A percentile compares a stretch with the other conserved stretches of the same genome.
Conservation (phyloP, 2,113 vertebrate species). For the Emydocephalus ijimae region DNA sequence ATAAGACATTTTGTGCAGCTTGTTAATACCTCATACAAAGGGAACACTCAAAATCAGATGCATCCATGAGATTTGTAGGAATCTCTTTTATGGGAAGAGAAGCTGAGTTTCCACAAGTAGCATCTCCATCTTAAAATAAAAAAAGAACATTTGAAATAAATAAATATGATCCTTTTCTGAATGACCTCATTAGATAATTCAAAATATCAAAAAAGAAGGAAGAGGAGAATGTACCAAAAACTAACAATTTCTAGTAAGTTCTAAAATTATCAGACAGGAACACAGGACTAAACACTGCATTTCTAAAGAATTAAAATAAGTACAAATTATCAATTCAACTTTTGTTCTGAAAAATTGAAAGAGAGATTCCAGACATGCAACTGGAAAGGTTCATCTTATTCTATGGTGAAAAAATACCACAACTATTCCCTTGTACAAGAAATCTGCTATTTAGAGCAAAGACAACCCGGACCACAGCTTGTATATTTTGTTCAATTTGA, state of each 20-base stretch:
- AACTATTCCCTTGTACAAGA: background rate
- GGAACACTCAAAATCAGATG: constrained; percentile 87
- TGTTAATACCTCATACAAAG: constrained; percentile 87
- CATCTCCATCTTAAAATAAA: constrained; percentile 63
- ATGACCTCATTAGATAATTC: background rate
- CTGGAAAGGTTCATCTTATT: background rate
- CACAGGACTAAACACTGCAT: background rate
- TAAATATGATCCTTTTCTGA: background rate
- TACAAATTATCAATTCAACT: background rate
- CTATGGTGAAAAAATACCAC: background rate
- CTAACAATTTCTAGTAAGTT: background rate
- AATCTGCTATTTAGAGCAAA: background rate
- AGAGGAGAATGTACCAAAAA: background rate
- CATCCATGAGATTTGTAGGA: constrained; percentile 76
- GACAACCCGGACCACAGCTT: background rate
- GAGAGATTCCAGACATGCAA: background rate
- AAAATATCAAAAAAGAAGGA: background rate
- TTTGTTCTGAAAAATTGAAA: constrained; percentile 10
- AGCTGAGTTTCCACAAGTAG: constrained; percentile 39
- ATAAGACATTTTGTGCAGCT: background rate
- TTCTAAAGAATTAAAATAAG: background rate
- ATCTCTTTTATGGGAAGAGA: constrained; percentile 51
- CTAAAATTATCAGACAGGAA: constrained; percentile 14
- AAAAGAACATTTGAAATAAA: constrained; percentile 14
- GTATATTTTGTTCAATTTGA: background rate